A percentile compares a stretch with the other conserved stretches of the same genome.
Evolutionary conservation across 2,113 vertebrate species (phyloP).

Genomic region (Neomonachus schauinslandi): DNA sequence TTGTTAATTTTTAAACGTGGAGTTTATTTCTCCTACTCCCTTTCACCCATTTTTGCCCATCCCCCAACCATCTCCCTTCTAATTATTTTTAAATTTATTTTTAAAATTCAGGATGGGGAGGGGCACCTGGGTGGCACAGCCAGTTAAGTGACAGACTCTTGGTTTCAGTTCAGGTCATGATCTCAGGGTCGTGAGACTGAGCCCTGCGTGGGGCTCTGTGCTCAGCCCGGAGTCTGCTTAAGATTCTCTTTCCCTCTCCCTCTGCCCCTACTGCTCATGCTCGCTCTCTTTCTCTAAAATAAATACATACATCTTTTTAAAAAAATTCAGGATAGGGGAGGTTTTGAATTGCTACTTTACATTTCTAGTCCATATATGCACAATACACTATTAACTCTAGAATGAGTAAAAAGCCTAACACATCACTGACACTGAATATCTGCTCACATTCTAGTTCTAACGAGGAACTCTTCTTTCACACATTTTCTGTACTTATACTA

Average conservation of each 20-base stretch:
- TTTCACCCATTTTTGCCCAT: neutral
- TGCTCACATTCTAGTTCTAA: neutral
- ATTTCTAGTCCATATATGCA: neutral
- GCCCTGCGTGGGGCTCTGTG: neutral
- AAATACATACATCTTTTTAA: neutral
- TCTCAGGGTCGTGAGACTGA: neutral
- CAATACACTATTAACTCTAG: neutral
- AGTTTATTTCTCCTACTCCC: neutral
- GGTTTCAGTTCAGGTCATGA: neutral
- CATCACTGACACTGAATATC: neutral
- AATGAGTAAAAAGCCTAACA: neutral
- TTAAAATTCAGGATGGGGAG: neutral
- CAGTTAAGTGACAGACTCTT: neutral
- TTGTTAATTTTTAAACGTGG: neutral
- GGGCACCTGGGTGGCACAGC: neutral
- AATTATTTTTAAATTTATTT: slow-evolving; percentile 34
- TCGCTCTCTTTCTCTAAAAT: neutral
- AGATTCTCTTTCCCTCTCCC: neutral
- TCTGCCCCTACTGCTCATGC: neutral
- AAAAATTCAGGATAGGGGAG: neutral
- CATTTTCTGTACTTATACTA: neutral
- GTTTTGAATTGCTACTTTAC: neutral
- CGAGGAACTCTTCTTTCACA: neutral
- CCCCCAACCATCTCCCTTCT: neutral
- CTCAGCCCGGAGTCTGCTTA: neutral